phyloP scores from a whole-genome alignment of 2,797 vertebrate species.

The Podargus strigoides region DNA sequence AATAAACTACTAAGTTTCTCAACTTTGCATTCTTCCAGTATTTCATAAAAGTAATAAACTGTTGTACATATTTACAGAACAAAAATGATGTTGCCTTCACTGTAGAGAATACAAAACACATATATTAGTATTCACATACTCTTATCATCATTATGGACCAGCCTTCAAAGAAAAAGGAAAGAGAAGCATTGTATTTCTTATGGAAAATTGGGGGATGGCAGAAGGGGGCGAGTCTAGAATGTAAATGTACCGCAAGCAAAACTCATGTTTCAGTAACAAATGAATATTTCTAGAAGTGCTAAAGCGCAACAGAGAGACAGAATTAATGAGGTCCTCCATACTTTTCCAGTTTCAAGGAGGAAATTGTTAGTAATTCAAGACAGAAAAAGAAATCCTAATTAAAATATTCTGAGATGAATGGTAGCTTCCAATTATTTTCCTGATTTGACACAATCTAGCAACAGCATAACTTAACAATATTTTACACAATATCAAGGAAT shows the following conservation, averaged over 20 bases:
- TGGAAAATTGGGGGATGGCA: not conserved
- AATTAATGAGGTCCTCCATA: conserved; percentile 52
- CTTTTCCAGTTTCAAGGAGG: conserved; percentile 33
- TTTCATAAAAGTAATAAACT: conserved; percentile 35
- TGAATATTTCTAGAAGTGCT: not conserved
- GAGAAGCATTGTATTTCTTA: not conserved
- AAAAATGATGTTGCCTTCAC: not conserved
- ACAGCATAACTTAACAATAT: conserved; percentile 44
- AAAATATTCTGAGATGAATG: conserved; percentile 64
- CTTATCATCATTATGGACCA: not conserved
- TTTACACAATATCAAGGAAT: conserved; percentile 26
- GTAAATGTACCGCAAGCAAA: conserved; percentile 7
- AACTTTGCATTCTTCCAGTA: conserved; percentile 24
- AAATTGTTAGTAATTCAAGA: conserved; percentile 63
- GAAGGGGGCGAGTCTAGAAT: not conserved
- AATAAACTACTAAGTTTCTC: not conserved
- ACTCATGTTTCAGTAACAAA: conserved; percentile 1
- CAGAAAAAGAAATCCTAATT: conserved; percentile 70
- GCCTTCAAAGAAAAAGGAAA: conserved; percentile 18
- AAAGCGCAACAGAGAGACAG: not conserved
- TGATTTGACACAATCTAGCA: conserved; percentile 66
- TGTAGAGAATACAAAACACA: conserved; percentile 26
- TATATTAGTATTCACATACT: conserved; percentile 43
- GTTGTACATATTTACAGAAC: conserved; percentile 1
- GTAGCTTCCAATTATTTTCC: conserved; percentile 68